phyloP scores from a whole-genome alignment of 2,113 vertebrate species.

The Penelope pileata region DNA sequence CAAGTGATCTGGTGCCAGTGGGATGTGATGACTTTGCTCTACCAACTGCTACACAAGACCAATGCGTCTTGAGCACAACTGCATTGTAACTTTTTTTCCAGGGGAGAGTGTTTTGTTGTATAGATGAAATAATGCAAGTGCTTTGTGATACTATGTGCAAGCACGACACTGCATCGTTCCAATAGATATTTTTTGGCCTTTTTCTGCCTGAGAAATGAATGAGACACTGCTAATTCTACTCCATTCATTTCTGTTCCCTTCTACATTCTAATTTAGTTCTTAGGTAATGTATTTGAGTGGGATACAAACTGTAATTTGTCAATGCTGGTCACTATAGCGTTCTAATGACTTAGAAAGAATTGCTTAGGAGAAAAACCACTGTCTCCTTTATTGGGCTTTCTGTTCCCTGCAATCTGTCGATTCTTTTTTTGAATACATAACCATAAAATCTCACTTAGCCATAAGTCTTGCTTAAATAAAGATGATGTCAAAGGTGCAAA shows the following conservation, averaged over 20 bases:
- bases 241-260: neutral
- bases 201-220: neutral
- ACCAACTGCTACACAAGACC: neutral
- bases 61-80: neutral
- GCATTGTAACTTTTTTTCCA: neutral
- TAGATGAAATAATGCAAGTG: neutral
- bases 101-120: neutral
- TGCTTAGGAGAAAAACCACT: neutral
- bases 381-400: neutral
- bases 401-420: neutral
- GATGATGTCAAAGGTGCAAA: neutral
- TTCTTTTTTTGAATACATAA: neutral
- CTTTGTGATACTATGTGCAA: neutral
- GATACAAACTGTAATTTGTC: neutral
- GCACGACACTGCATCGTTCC: neutral
- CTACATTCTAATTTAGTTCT: neutral
- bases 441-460: neutral
- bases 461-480: neutral
- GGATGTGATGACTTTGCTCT: neutral
- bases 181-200: neutral
- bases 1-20: neutral
- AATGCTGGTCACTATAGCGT: neutral
- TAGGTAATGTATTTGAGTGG: neutral
- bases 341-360: neutral
- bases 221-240: neutral